Evolutionary conservation across 37 sponge, comb jelly and placozoan species (phyloP).

Genomic region (Lycopodina hypogea): DNA sequence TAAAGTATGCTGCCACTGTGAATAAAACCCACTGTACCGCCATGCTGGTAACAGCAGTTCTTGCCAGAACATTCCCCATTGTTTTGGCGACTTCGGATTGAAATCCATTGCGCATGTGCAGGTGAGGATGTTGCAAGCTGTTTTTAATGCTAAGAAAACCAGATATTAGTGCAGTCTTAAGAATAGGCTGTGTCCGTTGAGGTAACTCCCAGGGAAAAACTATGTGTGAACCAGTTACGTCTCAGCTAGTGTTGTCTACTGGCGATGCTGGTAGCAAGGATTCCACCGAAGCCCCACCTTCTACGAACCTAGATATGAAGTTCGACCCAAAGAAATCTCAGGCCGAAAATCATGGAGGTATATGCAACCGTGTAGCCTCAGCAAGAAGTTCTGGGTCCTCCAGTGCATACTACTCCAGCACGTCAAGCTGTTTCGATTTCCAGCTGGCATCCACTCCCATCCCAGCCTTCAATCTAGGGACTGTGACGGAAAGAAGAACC

Average conservation of each 20-base stretch:
- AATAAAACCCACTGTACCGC: conserved; percentile 68
- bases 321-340: too few species aligned
- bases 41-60: conserved; percentile 46
- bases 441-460: neutral
- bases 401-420: neutral
- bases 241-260: too few species aligned
- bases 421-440: neutral
- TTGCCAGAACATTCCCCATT: conserved; percentile 72
- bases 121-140: neutral
- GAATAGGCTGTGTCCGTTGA: too few species aligned
- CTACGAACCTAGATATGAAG: too few species aligned
- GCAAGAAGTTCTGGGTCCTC: neutral
- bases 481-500: neutral
- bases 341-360: too few species aligned
- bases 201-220: too few species aligned
- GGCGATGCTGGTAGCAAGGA: too few species aligned
- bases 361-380: neutral
- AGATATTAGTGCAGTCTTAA: too few species aligned
- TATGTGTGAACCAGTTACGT: too few species aligned
- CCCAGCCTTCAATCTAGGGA: neutral
- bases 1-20: conserved; percentile 61
- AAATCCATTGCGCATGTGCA: conserved; percentile 1
- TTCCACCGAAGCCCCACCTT: too few species aligned
- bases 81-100: neutral
- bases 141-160: too few species aligned